Evolutionary conservation across 2,888 invertebrate genomes (phyloP), one percentile per base, ranked within the genome.

Genomic region (Chaitophorus viminalis): DNA sequence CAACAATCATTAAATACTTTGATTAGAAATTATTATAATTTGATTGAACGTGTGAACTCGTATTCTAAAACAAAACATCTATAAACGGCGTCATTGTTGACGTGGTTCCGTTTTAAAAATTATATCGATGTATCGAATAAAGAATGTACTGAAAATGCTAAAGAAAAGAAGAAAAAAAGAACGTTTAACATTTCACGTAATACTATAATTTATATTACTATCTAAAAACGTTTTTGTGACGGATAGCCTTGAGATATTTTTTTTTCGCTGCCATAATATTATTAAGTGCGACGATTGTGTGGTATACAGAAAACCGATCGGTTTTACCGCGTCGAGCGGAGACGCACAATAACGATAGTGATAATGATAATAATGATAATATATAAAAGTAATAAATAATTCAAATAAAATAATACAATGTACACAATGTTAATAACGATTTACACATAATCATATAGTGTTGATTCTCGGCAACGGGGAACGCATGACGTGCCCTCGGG

Each of bases 401-500:
- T 68, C 29, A 29, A 70, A 14, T 31, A 68, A 25, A n/a, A 70
- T 17, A 17, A 70, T 31, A 46, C 46, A 70, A 70, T 70, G 17
- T 17, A 29, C 4, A 70, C 17, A 17, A 65, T 65, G 21, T 6
- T 1, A 21, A 65, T n/a, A 11, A 65, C 8, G 65, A n/a, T 9
- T 46, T 6, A 29, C 65, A 9, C 9, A n/a, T n/a, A n/a, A n/a
- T n/a, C n/a, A n/a, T n/a, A n/a, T 9, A 5, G 25, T 25, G 54
- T 54, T 54, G 5, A 18, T 54, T 54, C 18, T 18, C 18, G 54
- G 91, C 96, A 96, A 90, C 97, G 97, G 91, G 97, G 96, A 91
- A 39, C 54, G 5, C 96, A 96, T 90, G 96, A 21, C 96, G 96
- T 90, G 96, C 96, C 91, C 95, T 39, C 94, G 89, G 97, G 96